Evolutionary conservation across 2,113 vertebrate genomes (phyloP), one percentile per base, ranked within the genome.

Genomic region (Xiphophorus hellerii): DNA sequence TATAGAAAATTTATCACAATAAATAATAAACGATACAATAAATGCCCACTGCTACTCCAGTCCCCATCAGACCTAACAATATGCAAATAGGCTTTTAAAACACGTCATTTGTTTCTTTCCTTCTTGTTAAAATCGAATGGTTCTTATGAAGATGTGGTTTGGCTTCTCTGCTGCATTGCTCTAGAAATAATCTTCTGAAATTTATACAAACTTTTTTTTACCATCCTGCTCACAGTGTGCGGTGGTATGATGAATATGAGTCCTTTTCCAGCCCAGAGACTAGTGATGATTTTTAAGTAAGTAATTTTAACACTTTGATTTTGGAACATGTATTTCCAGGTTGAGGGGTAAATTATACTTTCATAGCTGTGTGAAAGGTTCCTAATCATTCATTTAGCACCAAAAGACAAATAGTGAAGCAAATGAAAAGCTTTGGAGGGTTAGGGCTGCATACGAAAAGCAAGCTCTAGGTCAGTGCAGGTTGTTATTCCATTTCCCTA

Each of bases 321-420:
- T 25, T 54, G 22, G 48, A 54, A 25, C 20, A 54, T 54, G 12
- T 15, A 15, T 42, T 42, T 80, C 30, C 1, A 69, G 81, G 76
- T 75, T 33, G 37, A 15, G 30, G 25, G 58, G 63, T 62, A 31
- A 84, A 78, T 88, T 80, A 37, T 74, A 64, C 30, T 65, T 62
- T 64, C 33, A 74, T 58, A 82, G 58, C 30, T 51, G 35, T 66
- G 22, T 70, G 54, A 81, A 74, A 62, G 69, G 31, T 29, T 64
- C 27, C 42, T 82, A 72, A 85, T 74, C 71, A 62, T 35, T 74
- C 63, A n/a, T 68, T 82, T 73, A 33, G 29, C 44, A 63, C 68
- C 54, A 48, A 2, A 42, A 71, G 68, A 28, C 77, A 74, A 54
- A 48, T 51, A 69, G 28, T 15, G 11, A 31, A 70, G 25, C 37